Evolutionary conservation across 2,113 vertebrate genomes (phyloP), one percentile per base, ranked within the genome.

Genomic region (Argyrosomus japonicus): DNA sequence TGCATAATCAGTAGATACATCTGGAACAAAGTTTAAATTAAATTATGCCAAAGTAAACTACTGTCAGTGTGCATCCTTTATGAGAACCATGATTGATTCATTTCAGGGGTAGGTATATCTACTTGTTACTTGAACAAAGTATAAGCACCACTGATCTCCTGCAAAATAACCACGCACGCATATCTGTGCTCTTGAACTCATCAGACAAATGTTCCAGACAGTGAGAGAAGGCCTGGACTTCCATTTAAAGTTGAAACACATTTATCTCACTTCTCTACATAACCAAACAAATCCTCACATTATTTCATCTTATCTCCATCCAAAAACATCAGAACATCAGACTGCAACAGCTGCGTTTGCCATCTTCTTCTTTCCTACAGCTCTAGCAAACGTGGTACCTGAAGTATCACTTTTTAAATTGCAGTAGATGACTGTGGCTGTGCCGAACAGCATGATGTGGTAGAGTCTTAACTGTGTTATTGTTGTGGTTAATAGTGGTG

Each of bases 401-500:
- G 7, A 64, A 29, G 29, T 1, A 7, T 67, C 21, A 43, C 12
- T 27, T 25, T 70, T 69, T 54, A 47, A 67, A 40, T 11, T 10
- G 23, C 10, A 45, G 60, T 47, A 51, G 27, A 68, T 32, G 58
- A 56, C 19, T 65, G 40, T 6, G 7, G 40, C 51, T 58, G 25
- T 1, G 32, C 29, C 51, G 1, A 65, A 60, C 68, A 29, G 63
- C 63, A 57, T 13, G 58, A 81, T 61, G 67, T 51, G 68, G 45
- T 69, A 6, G 17, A 62, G 29, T 48, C 62, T 48, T 79, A 56
- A 67, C 48, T 78, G 69, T 54, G 54, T 53, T 48, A 36, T 75
- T 79, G 65, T 82, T 82, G 72, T 68, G 36, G 54, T 25, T 76
- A 48, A 81, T 8, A 77, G 53, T 50, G 45, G 36, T 47, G 29